Conservation (phyloP, 2,797 vertebrate species). For the Protonibea diacanthus region DNA sequence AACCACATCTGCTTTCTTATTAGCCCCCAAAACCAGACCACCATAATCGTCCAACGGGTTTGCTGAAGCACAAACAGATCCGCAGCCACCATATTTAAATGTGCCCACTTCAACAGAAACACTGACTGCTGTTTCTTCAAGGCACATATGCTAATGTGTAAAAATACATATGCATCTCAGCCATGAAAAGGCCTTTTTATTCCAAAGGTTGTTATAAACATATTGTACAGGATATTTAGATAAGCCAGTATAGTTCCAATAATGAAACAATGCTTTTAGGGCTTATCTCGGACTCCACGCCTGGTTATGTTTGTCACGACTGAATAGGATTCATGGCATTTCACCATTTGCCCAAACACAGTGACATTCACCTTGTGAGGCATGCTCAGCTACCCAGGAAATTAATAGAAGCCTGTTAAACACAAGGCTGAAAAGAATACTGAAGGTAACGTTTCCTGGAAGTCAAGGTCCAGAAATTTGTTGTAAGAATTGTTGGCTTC, state of each 20-base stretch:
- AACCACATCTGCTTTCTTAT: slow-evolving; percentile 22
- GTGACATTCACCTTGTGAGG: slow-evolving; percentile 51
- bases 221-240: slow-evolving; percentile 75
- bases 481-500: slow-evolving; percentile 27
- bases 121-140: slow-evolving; percentile 79
- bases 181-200: slow-evolving; percentile 81
- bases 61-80: slow-evolving; percentile 64
- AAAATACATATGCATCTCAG: slow-evolving; percentile 83
- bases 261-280: slow-evolving; percentile 71
- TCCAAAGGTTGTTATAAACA: slow-evolving; percentile 81
- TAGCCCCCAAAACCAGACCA: slow-evolving; percentile 27
- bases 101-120: slow-evolving; percentile 77
- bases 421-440: slow-evolving; percentile 45
- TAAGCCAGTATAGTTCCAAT: slow-evolving; percentile 70
- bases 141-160: slow-evolving; percentile 84
- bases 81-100: slow-evolving; percentile 53
- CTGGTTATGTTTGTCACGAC: slow-evolving; percentile 49
- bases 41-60: slow-evolving; percentile 21
- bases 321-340: slow-evolving; percentile 63
- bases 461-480: slow-evolving; percentile 38
- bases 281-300: slow-evolving; percentile 63
- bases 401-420: slow-evolving; percentile 47
- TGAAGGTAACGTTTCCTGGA: slow-evolving; percentile 35
- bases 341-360: slow-evolving; percentile 61
- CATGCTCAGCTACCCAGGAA: slow-evolving; percentile 54